Percentiles rank a stretch among this genome's conserved stretches.
Conservation (phyloP, 1,140 invertebrate genomes). For the Paramacrobiotus metropolitanus region DNA sequence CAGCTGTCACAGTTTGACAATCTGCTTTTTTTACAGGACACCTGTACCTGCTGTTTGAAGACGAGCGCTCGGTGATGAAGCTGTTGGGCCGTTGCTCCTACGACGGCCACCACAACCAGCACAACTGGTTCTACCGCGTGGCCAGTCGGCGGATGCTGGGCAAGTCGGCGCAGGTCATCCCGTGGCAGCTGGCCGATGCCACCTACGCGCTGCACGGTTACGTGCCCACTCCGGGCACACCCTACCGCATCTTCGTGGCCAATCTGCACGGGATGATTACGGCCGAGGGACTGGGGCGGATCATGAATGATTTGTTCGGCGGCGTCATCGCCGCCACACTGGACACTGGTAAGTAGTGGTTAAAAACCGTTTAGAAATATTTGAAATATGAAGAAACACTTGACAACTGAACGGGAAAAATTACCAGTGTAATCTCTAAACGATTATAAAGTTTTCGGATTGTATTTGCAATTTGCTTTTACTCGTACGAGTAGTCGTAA, state of each 20-base stretch:
- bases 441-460: too few relatives aligned
- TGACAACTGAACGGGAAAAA: too few relatives aligned
- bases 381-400: too few relatives aligned
- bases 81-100: slow-evolving; percentile 54
- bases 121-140: slow-evolving; percentile 67
- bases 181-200: slow-evolving; percentile 71
- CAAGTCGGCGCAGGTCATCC: slow-evolving; percentile 84
- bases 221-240: slow-evolving; percentile 33
- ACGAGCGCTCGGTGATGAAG: slow-evolving; percentile 23
- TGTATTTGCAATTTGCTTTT: too few relatives aligned
- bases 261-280: slow-evolving; percentile 87
- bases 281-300: slow-evolving; percentile 47
- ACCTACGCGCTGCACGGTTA: slow-evolving; percentile 63
- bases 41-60: not conserved
- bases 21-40: not conserved
- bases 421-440: too few relatives aligned
- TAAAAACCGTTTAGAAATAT: too few relatives aligned
- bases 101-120: slow-evolving; percentile 36
- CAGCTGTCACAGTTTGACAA: too few relatives aligned
- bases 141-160: slow-evolving; percentile 58
- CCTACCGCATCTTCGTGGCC: slow-evolving; percentile 88
- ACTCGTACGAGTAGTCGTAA: too few relatives aligned
- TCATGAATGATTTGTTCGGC: not conserved
- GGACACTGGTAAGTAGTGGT: too few relatives aligned
- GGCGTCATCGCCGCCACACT: not conserved